Percentiles rank a stretch among this genome's conserved stretches.
These are phyloP conservation scores for Amblyornis subalaris DNA, from an alignment of 2,113 vertebrate species.

Conservation along the genomic window DNA sequence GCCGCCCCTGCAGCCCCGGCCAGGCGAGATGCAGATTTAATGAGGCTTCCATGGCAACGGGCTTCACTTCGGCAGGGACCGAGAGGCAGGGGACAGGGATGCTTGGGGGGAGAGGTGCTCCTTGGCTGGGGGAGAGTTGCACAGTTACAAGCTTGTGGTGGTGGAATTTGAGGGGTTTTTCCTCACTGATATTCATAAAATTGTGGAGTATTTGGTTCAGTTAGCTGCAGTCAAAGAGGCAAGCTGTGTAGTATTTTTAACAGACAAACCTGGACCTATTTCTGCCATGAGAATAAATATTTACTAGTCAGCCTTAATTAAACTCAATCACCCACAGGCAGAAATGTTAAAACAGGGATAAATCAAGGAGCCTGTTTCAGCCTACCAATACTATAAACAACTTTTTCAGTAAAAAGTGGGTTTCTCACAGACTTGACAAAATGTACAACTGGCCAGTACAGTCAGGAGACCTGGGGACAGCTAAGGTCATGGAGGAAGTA, in stretches of 20 bases:
- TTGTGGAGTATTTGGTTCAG: background rate
- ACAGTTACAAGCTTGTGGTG: background rate
- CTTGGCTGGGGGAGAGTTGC: background rate
- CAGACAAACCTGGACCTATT: slow-evolving; percentile 53
- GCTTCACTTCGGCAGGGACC: slow-evolving; percentile 50
- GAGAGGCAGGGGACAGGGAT: slow-evolving; percentile 2
- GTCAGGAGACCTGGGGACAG: background rate
- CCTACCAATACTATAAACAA: slow-evolving; percentile 7
- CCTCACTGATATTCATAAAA: background rate
- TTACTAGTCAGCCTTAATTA: slow-evolving; percentile 64
- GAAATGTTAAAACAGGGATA: slow-evolving; percentile 36
- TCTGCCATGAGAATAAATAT: slow-evolving; percentile 66
- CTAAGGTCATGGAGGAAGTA: background rate
- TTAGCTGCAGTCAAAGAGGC: background rate
- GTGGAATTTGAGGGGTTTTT: background rate
- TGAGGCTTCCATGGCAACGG: slow-evolving; percentile 80
- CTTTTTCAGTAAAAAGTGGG: background rate
- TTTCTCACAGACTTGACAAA: background rate
- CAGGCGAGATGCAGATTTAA: slow-evolving; percentile 76
- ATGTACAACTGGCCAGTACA: background rate
- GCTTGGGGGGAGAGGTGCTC: slow-evolving; percentile 21
- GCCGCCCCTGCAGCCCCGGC: slow-evolving; percentile 67
- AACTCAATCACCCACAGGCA: slow-evolving; percentile 53
- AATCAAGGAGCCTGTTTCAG: slow-evolving; percentile 22
- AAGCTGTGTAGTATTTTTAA: slow-evolving; percentile 24